Evolutionary conservation across 2,797 vertebrate genomes (phyloP).

Genomic region (Ctenopoma multispine): DNA sequence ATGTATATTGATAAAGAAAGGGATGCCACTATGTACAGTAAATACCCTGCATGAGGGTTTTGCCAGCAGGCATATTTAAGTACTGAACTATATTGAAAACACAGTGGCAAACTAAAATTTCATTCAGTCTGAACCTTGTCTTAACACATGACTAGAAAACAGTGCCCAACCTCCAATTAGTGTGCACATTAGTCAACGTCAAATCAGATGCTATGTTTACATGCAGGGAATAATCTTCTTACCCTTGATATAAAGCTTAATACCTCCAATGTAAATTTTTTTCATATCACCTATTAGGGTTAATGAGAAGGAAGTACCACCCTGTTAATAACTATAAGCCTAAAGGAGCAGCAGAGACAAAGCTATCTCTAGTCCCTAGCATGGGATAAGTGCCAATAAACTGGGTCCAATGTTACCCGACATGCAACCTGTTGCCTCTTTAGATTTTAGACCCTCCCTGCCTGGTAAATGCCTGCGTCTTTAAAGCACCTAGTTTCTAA

Average conservation of each 20-base stretch:
- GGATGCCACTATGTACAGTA: constrained; percentile 69
- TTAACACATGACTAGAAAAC: constrained; percentile 43
- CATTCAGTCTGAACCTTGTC: constrained; percentile 57
- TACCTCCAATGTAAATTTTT: constrained; percentile 12
- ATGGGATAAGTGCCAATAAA: not conserved
- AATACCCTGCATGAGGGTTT: constrained; percentile 68
- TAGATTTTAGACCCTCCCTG: too few relatives aligned
- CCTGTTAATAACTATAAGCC: not conserved
- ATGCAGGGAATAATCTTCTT: constrained; percentile 17
- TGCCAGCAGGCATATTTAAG: constrained; percentile 45
- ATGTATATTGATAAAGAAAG: constrained; percentile 64
- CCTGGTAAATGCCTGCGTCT: not conserved
- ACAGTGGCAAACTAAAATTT: constrained; percentile 47
- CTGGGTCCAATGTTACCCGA: constrained; percentile 9
- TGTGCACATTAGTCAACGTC: constrained; percentile 11
- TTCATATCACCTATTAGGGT: constrained; percentile 10
- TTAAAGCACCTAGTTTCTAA: constrained; percentile 6
- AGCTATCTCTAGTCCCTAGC: not conserved
- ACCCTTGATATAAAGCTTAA: constrained; percentile 5
- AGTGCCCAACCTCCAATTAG: constrained; percentile 15
- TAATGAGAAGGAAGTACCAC: too few relatives aligned
- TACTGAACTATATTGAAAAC: constrained; percentile 30
- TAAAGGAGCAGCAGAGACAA: too few relatives aligned
- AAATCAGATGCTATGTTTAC: constrained; percentile 35
- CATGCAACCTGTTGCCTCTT: not conserved